Evolutionary conservation across 2,797 vertebrate species (phyloP), one percentile per base, ranked within the genome.

Genomic region (Rhodeus uyekii): DNA sequence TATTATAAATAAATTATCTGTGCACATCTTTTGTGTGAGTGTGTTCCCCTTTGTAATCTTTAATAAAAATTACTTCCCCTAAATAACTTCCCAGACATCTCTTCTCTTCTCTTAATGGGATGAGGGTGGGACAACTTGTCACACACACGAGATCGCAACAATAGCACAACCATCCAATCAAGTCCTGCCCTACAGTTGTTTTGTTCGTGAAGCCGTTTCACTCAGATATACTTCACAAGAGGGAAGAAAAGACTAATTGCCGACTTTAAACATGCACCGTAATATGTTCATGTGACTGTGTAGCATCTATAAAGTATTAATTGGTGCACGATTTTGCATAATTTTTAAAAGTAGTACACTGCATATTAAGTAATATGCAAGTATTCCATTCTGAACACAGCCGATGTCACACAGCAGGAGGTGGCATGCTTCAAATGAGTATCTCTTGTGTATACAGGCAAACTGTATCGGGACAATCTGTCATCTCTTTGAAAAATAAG

Each of bases 401-500:
- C 14, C 12, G 5, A 38, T 78, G 76, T 78, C 38, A 60, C 16
- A 14, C 58, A 77, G 39, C 39, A 48, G 60, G 75, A 48, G 42
- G 42, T 48, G 32, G 22, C 14, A 1, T 24, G 76, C 76, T 38
- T 64, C 58, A 67, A 34, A 53, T 13, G 50, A 55, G 46, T 3
- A 36, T 64, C 44, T 65, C 34, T 46, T 67, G n/a, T 63, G 60
- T 67, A 46, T 76, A 65, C 36, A 39, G 44, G 36, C 39, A 46
- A 48, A 71, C 74, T 76, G 48, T 71, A 55, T 58, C 10, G 1
- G 48, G 50, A 77, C 72, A 53, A 46, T 80, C 60, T 64, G 42
- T 77, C n/a, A 77, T 58, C 58, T 60, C 64, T 38, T 65, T 83
- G 36, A 39, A 65, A 67, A 36, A 22, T 61, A 75, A 79, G 18